phyloP scores from a whole-genome alignment of 2,113 vertebrate genomes.

The Tretioscincus oriximinensis region DNA sequence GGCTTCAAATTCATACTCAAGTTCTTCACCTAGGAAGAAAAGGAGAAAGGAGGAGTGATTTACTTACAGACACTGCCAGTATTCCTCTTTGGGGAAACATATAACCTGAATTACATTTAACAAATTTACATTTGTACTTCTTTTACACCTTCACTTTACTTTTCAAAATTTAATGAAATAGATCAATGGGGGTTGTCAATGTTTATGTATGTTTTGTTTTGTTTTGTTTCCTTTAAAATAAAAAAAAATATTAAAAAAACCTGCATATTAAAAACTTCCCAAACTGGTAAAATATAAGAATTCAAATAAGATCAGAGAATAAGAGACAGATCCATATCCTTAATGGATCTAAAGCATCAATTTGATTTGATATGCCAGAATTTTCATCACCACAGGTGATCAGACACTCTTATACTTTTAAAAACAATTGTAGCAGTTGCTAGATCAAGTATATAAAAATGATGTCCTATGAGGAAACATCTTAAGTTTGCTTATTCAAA shows the following conservation, averaged over 20 bases:
- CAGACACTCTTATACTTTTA: not conserved
- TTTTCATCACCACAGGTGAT: not conserved
- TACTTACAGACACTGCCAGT: not conserved
- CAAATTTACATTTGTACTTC: not conserved
- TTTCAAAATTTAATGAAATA: not conserved
- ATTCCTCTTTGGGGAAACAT: not conserved
- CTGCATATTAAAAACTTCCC: not conserved
- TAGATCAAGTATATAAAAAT: not conserved
- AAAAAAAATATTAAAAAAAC: no score
- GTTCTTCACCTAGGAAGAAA: conserved; percentile 85
- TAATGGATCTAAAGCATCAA: not conserved
- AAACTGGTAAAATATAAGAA: not conserved
- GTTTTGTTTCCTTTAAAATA: no score
- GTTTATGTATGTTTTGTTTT: no score
- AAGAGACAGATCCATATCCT: no score
- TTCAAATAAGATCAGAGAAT: not conserved
- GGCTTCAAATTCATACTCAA: conserved; percentile 96
- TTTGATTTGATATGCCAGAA: not conserved
- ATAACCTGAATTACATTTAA: not conserved
- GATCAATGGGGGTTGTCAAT: no score
- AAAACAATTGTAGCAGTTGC: not conserved
- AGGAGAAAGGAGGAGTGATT: conserved; percentile 3
- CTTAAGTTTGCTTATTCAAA: not conserved
- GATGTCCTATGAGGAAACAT: not conserved
- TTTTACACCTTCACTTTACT: not conserved